Evolutionary conservation across 1,140 invertebrate genomes (phyloP), one percentile per base, ranked within the genome.

Genomic region (Portunus trituberculatus): DNA sequence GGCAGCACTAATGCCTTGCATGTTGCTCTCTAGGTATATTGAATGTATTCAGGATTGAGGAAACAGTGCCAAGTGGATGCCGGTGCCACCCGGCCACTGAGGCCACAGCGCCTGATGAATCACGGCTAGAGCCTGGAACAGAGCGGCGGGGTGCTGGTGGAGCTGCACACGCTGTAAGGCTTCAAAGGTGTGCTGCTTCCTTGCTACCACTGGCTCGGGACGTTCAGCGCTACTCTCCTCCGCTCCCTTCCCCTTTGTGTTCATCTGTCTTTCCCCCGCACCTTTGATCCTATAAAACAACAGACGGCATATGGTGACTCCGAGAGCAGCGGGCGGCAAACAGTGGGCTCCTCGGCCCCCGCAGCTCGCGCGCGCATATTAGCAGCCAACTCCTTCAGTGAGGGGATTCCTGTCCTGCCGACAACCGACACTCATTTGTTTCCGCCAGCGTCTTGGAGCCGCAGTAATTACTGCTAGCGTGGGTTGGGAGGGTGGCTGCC

Each of bases 401-500:
- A 29, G 12, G 32, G 83, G 83, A 86, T 32, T 46, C 32, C 86
- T 88, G 86, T 32, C 86, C 86, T 28, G 86, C 86, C 86, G 29
- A 39, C 45, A 20, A 76, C 67, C 67, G 20, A 76, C 67, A 0
- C 45, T 88, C 86, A 88, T 88, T 88, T 88, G 86, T 88, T 46
- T n/a, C 86, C 86, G 86, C 28, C 86, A 88, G 86, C 31, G 86
- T 39, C 32, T 46, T 39, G 86, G 86, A 88, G 32, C 86, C 31
- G 86, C 86, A n/a, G 10, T 88, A 88, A 88, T 88, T 88, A 88
- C 86, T 25, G 31, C 67, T n/a, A n/a, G 67, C 67, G 67, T n/a
- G 67, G 67, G 67, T 76, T 76, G 25, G 67, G 83, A 39, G 86
- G 31, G 86, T 88, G 86, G 86, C 86, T 46, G 29, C 86, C 31